Percentiles rank a stretch among this genome's conserved stretches.
Evolutionary conservation across 2,888 invertebrate species (phyloP).

Genomic region (Plusia festucae): DNA sequence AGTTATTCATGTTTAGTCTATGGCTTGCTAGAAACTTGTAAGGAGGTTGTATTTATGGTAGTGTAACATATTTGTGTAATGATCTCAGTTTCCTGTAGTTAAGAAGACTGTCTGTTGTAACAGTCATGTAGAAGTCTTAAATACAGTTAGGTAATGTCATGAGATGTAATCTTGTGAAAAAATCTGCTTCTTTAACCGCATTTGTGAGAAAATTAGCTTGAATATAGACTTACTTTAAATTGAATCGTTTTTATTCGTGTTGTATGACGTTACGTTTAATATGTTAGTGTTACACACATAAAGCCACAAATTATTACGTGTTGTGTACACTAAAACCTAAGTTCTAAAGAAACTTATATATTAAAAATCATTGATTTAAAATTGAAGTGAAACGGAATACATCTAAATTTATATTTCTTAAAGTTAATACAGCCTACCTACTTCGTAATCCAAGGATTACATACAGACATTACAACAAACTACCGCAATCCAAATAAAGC

Average conservation of each 20-base stretch:
- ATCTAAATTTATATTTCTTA: neutral
- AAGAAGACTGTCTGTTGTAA: constrained; percentile 28
- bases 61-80: constrained; percentile 39
- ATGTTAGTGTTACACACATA: no score
- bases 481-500: neutral
- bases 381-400: no score
- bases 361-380: no score
- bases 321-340: no score
- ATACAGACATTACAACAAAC: neutral
- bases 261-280: neutral
- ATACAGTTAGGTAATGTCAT: constrained; percentile 19
- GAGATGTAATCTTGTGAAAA: constrained; percentile 19
- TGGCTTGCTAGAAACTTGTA: constrained; percentile 39
- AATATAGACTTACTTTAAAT: neutral
- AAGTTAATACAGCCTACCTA: neutral
- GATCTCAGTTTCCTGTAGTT: constrained; percentile 37
- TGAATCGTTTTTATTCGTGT: neutral
- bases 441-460: neutral
- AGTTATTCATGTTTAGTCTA: constrained; percentile 25
- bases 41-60: constrained; percentile 39
- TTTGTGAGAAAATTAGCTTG: neutral
- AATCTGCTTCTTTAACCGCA: neutral
- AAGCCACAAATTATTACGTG: no score
- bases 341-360: no score
- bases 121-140: constrained; percentile 23